Conservation (phyloP, 2,113 vertebrate species). For the Mormoops blainvillei region DNA sequence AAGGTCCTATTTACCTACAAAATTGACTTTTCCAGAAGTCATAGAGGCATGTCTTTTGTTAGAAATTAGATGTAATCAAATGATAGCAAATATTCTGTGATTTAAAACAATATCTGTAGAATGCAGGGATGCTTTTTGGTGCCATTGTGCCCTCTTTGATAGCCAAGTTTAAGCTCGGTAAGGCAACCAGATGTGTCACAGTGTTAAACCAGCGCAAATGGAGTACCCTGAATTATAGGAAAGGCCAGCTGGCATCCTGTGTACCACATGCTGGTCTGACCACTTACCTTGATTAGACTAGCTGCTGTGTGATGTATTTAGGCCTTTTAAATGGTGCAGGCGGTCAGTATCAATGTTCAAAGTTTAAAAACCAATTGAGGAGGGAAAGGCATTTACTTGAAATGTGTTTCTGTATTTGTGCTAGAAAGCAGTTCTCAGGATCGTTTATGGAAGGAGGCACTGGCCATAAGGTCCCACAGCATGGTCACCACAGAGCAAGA, state of each 20-base stretch:
- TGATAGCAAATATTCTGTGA: not conserved
- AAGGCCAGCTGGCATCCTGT: not conserved
- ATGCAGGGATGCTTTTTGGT: not conserved
- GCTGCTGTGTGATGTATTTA: not conserved
- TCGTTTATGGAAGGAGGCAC: not conserved
- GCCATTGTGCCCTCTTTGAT: not conserved
- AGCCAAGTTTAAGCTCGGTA: not conserved
- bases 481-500: not conserved
- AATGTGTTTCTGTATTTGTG: not conserved
- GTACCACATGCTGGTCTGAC: not conserved
- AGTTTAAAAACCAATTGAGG: not conserved
- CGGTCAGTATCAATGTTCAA: not conserved
- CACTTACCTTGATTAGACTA: not conserved
- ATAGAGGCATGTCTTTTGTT: not conserved
- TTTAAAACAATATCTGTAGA: not conserved
- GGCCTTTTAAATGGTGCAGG: not conserved
- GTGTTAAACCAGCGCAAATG: not conserved
- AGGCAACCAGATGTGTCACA: not conserved
- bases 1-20: not conserved
- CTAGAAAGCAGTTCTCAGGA: not conserved
- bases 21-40: not conserved
- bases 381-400: conserved; percentile 15
- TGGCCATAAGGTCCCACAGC: not conserved
- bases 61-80: not conserved
- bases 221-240: not conserved